Percentiles rank a stretch among this genome's conserved stretches.
phyloP scores from a whole-genome alignment of 2,113 vertebrate genomes.

The Delphinus delphis region DNA sequence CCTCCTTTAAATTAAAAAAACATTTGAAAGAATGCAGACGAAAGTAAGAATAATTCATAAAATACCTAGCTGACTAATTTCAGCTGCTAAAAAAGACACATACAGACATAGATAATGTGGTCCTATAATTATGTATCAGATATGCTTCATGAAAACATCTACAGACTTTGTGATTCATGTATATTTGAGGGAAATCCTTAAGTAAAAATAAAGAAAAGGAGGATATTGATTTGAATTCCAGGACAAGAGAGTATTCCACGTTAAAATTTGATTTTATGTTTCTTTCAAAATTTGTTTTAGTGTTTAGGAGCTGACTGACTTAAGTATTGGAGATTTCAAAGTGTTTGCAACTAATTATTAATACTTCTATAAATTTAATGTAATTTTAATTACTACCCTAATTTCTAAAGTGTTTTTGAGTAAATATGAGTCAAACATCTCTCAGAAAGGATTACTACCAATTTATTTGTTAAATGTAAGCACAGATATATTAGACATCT shows the following conservation, averaged over 20 bases:
- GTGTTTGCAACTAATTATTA: not conserved
- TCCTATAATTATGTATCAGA: not conserved
- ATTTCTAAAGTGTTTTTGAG: not conserved
- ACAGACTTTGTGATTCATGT: not conserved
- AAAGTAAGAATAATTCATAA: not conserved
- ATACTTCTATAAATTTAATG: not conserved
- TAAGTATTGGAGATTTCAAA: not conserved
- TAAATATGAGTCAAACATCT: not conserved
- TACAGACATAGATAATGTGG: not conserved
- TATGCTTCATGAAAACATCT: not conserved
- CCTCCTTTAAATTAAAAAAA: not conserved
- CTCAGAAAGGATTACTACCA: not conserved
- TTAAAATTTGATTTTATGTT: slow-evolving; percentile 18
- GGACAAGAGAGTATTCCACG: not conserved
- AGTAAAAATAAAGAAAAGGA: not conserved
- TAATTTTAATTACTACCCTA: not conserved
- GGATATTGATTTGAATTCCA: not conserved
- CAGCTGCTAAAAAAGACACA: not conserved
- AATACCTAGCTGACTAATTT: not conserved
- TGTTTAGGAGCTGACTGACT: not conserved
- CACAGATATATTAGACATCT: not conserved
- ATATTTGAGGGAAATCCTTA: not conserved
- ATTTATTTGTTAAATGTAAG: slow-evolving; percentile 6
- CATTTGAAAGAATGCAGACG: not conserved
- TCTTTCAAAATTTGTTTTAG: not conserved